These are phyloP conservation scores for Hoplodrina ambigua DNA, from an alignment of 2,888 invertebrate species.

Conservation along the genomic window DNA sequence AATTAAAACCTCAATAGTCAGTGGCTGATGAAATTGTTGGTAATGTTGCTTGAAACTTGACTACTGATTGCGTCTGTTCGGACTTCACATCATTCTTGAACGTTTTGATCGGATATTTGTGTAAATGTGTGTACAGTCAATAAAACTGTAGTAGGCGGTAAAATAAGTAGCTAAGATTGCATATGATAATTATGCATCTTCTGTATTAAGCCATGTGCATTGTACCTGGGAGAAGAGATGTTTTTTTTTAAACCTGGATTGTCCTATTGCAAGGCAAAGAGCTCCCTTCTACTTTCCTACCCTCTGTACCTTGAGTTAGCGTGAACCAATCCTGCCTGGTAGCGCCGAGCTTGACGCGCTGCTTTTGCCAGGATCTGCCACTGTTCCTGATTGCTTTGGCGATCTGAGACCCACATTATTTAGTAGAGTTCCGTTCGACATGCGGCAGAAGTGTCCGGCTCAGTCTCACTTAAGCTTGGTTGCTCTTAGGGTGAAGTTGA, in stretches of 20 bases:
- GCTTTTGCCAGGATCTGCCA: no score
- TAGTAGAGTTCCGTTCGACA: no score
- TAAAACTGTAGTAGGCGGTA: conserved; percentile 11
- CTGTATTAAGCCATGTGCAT: no score
- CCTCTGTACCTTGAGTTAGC: no score
- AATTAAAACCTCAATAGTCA: conserved; percentile 41
- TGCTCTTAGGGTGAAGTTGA: no score
- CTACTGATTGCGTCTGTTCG: conserved; percentile 22
- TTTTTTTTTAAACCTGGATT: neutral
- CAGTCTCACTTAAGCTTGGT: no score
- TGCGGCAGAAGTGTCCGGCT: no score
- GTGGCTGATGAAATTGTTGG: conserved; percentile 32
- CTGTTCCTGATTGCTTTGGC: no score
- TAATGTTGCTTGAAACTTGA: conserved; percentile 45
- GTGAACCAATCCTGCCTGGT: no score
- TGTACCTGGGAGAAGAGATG: neutral
- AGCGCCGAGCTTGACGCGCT: no score
- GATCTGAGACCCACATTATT: no score
- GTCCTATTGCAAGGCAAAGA: no score
- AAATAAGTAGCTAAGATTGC: conserved; percentile 14
- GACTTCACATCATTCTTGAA: conserved; percentile 5
- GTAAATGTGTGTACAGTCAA: conserved; percentile 39
- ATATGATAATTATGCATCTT: conserved; percentile 9
- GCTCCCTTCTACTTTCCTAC: neutral
- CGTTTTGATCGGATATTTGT: conserved; percentile 44